Evolutionary conservation across 2,888 invertebrate species (phyloP), one percentile per base, ranked within the genome.

Genomic region (Acrobasis consociella): DNA sequence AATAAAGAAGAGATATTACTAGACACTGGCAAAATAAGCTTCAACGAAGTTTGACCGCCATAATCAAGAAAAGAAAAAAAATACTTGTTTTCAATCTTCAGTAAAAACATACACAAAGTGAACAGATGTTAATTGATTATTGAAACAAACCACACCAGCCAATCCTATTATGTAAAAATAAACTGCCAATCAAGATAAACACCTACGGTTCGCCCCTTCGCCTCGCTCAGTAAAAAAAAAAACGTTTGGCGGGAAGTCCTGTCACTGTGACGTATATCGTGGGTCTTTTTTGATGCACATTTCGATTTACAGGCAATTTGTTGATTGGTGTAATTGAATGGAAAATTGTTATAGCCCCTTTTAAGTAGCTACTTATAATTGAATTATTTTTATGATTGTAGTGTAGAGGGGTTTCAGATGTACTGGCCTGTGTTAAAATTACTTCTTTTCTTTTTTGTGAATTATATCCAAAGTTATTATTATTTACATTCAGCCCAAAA

Each of bases 201-300:
- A 56, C 56, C 56, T 56, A 39, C 10, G n/a, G 5, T 1, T 5
- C 7, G 0, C 39, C 46, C 49, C 49, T 49, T 31, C 9, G 58
- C 58, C 31, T 7, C 42, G 13, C 46, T 46, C 46, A 11, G 5
- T 13, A 46, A 55, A 55, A 55, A 53, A 37, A 55, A 55, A 55
- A 68, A 64, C 67, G 75, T 75, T 73, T 67, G 70, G 74, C 73
- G 75, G 67, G 72, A 71, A 60, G 69, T 70, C 49, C 68, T 74
- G 75, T 75, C 75, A 73, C 52, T 62, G 66, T 69, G 72, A 67
- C 69, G 67, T 66, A 62, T 65, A 62, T 65, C 64, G 67, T 17
- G 50, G 67, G 55, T 55, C 55, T 55, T 42, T 55, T 55, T 39
- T 55, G 9, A 16, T 55, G 55, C 11, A 5, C 39, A 55, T 11